These are phyloP conservation scores for Holothuria scabra DNA, from an alignment of 53 echinoderm and acorn worm genomes.

Conservation along the genomic window DNA sequence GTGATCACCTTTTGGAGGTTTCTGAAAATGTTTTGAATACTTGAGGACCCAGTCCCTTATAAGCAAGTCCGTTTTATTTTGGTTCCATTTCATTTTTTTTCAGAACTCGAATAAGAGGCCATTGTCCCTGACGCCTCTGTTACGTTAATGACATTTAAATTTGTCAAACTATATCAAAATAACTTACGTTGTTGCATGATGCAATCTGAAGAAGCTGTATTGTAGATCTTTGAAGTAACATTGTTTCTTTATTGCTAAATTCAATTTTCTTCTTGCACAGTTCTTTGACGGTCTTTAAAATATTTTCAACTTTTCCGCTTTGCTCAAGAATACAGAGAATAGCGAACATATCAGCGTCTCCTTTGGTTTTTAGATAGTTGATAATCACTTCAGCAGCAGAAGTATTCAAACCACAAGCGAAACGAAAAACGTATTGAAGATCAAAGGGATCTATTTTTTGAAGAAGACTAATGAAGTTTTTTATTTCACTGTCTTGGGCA, in stretches of 20 bases:
- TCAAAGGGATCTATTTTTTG: conserved; percentile 3
- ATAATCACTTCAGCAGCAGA: background rate
- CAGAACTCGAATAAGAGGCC: no score
- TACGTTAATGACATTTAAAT: no score
- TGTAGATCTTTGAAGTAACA: conserved; percentile 4
- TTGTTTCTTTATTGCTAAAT: background rate
- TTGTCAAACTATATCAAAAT: no score
- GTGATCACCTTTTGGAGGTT: no score
- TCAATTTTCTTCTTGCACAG: background rate
- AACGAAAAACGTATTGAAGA: background rate
- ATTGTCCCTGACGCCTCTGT: no score
- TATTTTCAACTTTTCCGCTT: background rate
- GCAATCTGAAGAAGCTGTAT: background rate
- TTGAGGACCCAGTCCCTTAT: no score
- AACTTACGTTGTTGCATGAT: background rate
- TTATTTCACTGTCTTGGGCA: no score
- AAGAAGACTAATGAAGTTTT: background rate
- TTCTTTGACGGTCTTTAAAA: background rate
- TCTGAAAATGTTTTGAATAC: no score
- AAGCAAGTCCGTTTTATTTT: no score
- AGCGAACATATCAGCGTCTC: background rate
- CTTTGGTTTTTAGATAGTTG: background rate
- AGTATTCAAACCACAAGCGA: conserved; percentile 10
- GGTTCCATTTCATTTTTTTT: no score
- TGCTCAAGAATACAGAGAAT: conserved; percentile 10